Evolutionary conservation across 2,113 vertebrate genomes (phyloP).

Genomic region (Xiphophorus maculatus): DNA sequence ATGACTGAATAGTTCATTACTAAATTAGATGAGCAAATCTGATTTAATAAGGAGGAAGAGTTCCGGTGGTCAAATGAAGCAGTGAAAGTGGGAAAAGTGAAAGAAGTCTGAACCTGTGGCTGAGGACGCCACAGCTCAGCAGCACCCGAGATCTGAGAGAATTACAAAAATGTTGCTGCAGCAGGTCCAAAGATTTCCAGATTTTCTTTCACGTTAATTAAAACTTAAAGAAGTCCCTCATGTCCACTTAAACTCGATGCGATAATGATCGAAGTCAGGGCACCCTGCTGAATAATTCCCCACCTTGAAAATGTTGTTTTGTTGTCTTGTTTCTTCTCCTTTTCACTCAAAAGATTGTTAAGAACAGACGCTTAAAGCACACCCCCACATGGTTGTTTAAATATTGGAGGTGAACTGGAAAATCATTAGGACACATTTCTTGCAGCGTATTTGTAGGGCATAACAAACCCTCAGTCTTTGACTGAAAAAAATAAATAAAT

Average conservation of each 20-base stretch:
- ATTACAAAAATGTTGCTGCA: constrained; percentile 42
- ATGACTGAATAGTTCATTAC: constrained; percentile 3
- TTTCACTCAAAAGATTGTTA: constrained; percentile 14
- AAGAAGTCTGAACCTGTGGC: constrained; percentile 19
- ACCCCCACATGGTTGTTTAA: not conserved
- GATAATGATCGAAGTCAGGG: constrained; percentile 14
- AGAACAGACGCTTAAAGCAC: constrained; percentile 9
- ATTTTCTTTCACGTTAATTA: constrained; percentile 39
- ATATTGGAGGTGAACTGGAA: constrained; percentile 5
- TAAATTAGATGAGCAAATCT: constrained; percentile 41
- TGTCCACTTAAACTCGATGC: constrained; percentile 16
- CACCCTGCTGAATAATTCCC: constrained; percentile 14
- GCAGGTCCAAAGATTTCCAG: constrained; percentile 6
- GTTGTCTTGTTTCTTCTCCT: constrained; percentile 10
- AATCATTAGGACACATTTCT: constrained; percentile 14
- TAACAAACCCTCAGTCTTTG: not conserved
- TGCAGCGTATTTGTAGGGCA: not conserved
- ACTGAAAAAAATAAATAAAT: not conserved
- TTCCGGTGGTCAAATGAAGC: constrained; percentile 20
- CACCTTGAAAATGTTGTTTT: constrained; percentile 9
- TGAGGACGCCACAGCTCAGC: constrained; percentile 8
- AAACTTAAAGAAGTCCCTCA: constrained; percentile 37
- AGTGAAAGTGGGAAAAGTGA: constrained; percentile 12
- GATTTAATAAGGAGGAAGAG: constrained; percentile 26
- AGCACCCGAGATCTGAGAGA: constrained; percentile 54